Evolutionary conservation across 2,888 invertebrate genomes (phyloP), one percentile per base, ranked within the genome.

Genomic region (Eustalomyia histrio): DNA sequence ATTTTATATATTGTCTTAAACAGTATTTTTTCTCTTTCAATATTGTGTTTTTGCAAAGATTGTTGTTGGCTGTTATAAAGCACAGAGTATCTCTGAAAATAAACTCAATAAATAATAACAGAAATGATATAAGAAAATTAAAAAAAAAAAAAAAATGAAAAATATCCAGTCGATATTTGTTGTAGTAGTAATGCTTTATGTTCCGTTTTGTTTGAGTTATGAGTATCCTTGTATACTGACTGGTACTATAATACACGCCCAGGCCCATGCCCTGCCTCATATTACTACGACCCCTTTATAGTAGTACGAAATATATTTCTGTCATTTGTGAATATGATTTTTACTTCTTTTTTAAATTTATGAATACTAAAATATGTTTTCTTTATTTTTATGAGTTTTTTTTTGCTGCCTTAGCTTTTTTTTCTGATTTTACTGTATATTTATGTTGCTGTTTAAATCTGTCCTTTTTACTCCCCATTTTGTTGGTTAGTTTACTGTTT

Each of bases 391-490:
- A 0, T 55, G 21, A n/a, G n/a, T 14, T 24, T 24, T 7, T 58
- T 33, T 29, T 58, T 58, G 57, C 33, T 57, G 8, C 33, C 33
- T 58, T 33, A 16, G 21, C 33, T 58, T 33, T 58, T n/a, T 17
- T 43, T 47, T 39, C 43, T 18, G 58, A 43, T 68, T 21, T 18
- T 64, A 10, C 50, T 24, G 12, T 50, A 16, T 57, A n/a, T 14
- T 47, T 2, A 21, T 43, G 4, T 14, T 10, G 10, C 6, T 10
- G 17, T 10, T 50, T 63, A 50, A 50, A 63, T 63, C 50, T 63
- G 63, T 63, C 63, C 63, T 63, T 63, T 63, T 63, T 63, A 61
- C 61, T 63, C 63, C 60, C 29, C 14, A 14, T n/a, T 47, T 47
- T 47, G 21, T 43, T 16, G 21, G 47, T 6, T 29, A 29, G 47